Conservation (phyloP, 2,888 invertebrate genomes). For the Acanthopleura granulata region DNA sequence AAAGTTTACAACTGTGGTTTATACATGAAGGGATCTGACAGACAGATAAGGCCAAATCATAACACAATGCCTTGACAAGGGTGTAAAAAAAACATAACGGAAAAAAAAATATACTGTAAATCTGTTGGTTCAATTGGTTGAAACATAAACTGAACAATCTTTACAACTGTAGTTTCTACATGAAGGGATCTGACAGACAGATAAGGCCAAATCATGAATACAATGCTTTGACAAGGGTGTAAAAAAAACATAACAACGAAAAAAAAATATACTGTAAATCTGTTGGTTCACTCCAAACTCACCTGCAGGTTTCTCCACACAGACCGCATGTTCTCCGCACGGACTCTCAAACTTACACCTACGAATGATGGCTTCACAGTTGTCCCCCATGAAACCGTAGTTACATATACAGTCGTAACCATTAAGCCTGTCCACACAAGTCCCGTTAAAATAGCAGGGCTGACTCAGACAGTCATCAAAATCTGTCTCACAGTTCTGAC, state of each 20-base stretch:
- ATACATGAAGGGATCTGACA: too few species aligned
- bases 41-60: too few species aligned
- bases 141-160: too few species aligned
- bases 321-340: conserved; percentile 55
- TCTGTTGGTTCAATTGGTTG: neutral
- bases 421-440: conserved; percentile 93
- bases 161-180: too few species aligned
- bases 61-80: neutral
- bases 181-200: too few species aligned
- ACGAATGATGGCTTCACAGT: conserved; percentile 49
- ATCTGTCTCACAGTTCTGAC: conserved; percentile 80
- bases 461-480: conserved; percentile 93
- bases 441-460: conserved; percentile 75
- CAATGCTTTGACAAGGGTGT: neutral
- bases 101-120: neutral
- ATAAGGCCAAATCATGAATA: too few species aligned
- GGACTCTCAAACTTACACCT: conserved; percentile 46
- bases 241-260: neutral
- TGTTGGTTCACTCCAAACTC: neutral
- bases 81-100: neutral
- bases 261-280: neutral
- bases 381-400: conserved; percentile 43
- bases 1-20: too few species aligned
- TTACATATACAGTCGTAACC: conserved; percentile 70
- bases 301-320: conserved; percentile 56